Percentiles rank a stretch among this genome's conserved stretches.
Evolutionary conservation across 2,113 vertebrate species (phyloP).

Genomic region (Prinia subflava): DNA sequence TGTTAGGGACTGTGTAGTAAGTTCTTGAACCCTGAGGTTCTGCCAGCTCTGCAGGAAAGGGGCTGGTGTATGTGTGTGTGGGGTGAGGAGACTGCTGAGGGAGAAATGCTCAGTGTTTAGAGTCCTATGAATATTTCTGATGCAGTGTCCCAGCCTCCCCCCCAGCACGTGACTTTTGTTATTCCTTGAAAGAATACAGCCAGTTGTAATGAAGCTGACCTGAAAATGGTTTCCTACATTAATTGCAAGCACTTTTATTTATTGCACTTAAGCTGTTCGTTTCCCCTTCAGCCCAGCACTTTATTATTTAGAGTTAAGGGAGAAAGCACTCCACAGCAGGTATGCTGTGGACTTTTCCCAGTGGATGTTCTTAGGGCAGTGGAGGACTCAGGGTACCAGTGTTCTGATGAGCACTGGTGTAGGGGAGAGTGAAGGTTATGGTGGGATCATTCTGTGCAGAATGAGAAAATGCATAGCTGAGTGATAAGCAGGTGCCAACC

Average conservation of each 20-base stretch:
- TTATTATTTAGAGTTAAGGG: slow-evolving; percentile 45
- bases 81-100: slow-evolving; percentile 32
- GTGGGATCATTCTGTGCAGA: background rate
- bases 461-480: background rate
- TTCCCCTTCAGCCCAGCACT: slow-evolving; percentile 65
- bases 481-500: background rate
- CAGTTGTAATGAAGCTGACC: slow-evolving; percentile 64
- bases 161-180: slow-evolving; percentile 56
- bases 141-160: background rate
- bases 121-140: slow-evolving; percentile 36
- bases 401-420: background rate
- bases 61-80: background rate
- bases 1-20: slow-evolving; percentile 37
- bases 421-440: background rate
- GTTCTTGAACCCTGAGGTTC: slow-evolving; percentile 59
- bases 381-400: background rate
- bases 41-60: slow-evolving; percentile 60
- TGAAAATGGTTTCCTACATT: slow-evolving; percentile 71
- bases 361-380: background rate
- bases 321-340: background rate
- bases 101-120: background rate
- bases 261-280: slow-evolving; percentile 71
- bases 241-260: slow-evolving; percentile 78
- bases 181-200: slow-evolving; percentile 73
- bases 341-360: background rate